Conservation (phyloP, 2,113 vertebrate genomes). For the rat (Rattus norvegicus) region GRCr8 NC_086027.1:35384001-35384500, state of each 20-base stretch:
- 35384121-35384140: constrained; percentile 28
- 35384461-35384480: neutral
- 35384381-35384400: neutral
- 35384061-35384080: neutral
- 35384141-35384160: neutral
- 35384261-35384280: neutral
- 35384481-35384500: neutral
- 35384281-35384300: neutral
- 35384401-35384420: neutral
- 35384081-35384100: constrained; percentile 16
- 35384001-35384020: neutral
- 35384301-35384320: neutral
- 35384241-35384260: neutral
- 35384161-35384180: constrained; percentile 16
- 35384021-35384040: neutral
- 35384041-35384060: neutral
- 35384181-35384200: constrained; percentile 31
- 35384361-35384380: neutral
- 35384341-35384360: neutral
- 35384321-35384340: neutral
- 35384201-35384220: neutral
- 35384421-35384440: neutral
- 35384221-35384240: neutral
- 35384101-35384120: constrained; percentile 6
- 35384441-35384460: neutral